A percentile compares a stretch with the other conserved stretches of the same genome.
Conservation (phyloP, 2,797 vertebrate species). For the Micropoecilia bifurca region DNA sequence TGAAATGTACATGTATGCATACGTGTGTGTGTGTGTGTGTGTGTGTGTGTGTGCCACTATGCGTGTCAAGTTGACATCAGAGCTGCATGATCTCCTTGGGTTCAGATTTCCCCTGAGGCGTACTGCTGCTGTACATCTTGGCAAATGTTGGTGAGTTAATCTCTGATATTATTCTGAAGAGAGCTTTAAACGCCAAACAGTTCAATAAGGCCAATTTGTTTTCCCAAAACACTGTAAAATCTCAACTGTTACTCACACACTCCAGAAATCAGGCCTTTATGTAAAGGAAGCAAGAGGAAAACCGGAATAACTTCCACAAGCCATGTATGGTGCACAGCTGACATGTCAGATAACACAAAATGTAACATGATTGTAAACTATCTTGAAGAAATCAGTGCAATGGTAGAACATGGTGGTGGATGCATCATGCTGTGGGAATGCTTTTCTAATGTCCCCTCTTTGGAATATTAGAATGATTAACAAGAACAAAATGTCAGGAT, state of each 20-base stretch:
- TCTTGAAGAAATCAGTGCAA: background rate
- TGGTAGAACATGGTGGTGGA: background rate
- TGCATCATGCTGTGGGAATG: background rate
- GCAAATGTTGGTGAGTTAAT: conserved; percentile 32
- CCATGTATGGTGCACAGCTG: background rate
- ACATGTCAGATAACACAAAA: background rate
- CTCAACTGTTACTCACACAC: too few species aligned
- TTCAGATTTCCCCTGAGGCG: conserved; percentile 4
- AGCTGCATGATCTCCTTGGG: background rate
- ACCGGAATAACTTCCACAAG: background rate
- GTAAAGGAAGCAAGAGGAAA: background rate
- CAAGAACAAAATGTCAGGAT: background rate
- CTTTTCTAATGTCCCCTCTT: too few species aligned
- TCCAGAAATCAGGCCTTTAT: background rate
- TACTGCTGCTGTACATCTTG: conserved; percentile 1
- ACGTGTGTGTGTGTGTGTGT: background rate
- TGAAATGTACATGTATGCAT: background rate
- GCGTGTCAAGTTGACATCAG: conserved; percentile 5
- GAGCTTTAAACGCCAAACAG: conserved; percentile 11
- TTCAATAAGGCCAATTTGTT: conserved; percentile 11
- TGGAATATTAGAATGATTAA: too few species aligned
- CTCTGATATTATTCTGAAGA: background rate
- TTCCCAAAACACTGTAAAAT: background rate
- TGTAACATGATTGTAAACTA: background rate
- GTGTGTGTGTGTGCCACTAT: too few species aligned